Base-by-base conservation (phyloP, 1,140 invertebrate species). In the Ruditapes philippinarum region DNA sequence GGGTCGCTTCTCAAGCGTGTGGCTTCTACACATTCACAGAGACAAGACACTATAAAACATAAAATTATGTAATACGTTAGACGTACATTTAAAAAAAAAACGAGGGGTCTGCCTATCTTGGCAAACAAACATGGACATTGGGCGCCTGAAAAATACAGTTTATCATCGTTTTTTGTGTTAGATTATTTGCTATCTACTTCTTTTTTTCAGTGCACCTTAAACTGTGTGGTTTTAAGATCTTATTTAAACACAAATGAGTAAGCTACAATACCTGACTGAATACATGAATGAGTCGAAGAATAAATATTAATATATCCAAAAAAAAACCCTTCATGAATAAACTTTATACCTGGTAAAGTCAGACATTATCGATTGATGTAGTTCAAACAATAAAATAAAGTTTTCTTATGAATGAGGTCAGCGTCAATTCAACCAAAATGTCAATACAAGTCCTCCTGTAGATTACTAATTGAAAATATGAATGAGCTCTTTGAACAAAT, bases 381-480 rank as follows among this genome's bases (percentile, higher is more conserved):
- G 74, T 51, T 45, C 74, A 78, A 78, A 78, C 45, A 78, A 17
- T 36, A 49, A 49, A 54, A 78, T 36, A 4, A 17, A 25, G 45
- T 78, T 78, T 78, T 78, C 14, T 51, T 31, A 54, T 51, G 74
- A 12, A 38, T 22, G 36, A 54, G 74, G 74, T 54, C 49, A 78
- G 3, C 19, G 28, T 22, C 4, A 51, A 49, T 78, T 17, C 54
- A 51, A 54, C 33, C 25, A 33, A 9, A 78, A 36, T 78, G 74
- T 78, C 74, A 78, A 78, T 78, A 36, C 74, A 33, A 9, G 19
- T 54, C 9, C 12, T 31, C 36, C 54, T 31, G 45, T 22, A 78
- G 45, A 78, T 78, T n/a, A 78, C 54, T 78, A 54, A 78, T 78
- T 54, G 74, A 14, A 78, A 78, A 78, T 78, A 54, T 78, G 74